Evolutionary conservation across 2,888 invertebrate genomes (phyloP), one percentile per base, ranked within the genome.

Genomic region (Capitulum mitella): DNA sequence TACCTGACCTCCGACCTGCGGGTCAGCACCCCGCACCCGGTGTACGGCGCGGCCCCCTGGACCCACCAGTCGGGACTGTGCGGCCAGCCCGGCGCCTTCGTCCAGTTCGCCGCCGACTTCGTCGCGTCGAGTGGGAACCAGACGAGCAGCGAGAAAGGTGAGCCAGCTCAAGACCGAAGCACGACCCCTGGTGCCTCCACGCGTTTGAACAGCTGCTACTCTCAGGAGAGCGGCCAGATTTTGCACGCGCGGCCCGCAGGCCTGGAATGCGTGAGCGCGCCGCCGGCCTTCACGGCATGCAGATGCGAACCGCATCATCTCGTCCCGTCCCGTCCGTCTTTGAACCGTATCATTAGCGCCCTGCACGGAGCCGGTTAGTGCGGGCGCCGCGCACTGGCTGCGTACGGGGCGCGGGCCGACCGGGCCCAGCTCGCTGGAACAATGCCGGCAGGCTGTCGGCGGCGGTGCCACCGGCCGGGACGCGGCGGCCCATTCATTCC

Each of bases 1-100:
- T 75, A 79, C 26, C 78, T 74, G 22, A 58, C 77, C 32, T 43
- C 80, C 0, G 89, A 91, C 83, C 85, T 91, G 77, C 84, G 88
- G 46, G 83, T 86, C 3, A 85, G 89, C 70, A 16, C 40, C 6
- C 84, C 85, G 43, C 88, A 89, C 81, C 87, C 88, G 10, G 85
- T 89, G 75, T 89, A 88, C 80, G 86, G 87, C 6, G 86, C 87
- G 82, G 83, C 85, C 19, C 86, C 89, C n/a, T 90, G 89, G 88
- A 90, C 90, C 0, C 89, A 89, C 83, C 90, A 90, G 83, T 88
- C 89, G 5, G 86, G 88, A 43, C 89, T 89, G 19, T 91, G 90
- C 82, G 90, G 89, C 8, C 86, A 87, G 81, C 84, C 84, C 10
- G 90, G 90, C 0, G 89, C 90, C 83, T 89, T 89, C 83, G 88